Evolutionary conservation across 2,888 invertebrate genomes (phyloP).

Genomic region (Cryptus armator): DNA sequence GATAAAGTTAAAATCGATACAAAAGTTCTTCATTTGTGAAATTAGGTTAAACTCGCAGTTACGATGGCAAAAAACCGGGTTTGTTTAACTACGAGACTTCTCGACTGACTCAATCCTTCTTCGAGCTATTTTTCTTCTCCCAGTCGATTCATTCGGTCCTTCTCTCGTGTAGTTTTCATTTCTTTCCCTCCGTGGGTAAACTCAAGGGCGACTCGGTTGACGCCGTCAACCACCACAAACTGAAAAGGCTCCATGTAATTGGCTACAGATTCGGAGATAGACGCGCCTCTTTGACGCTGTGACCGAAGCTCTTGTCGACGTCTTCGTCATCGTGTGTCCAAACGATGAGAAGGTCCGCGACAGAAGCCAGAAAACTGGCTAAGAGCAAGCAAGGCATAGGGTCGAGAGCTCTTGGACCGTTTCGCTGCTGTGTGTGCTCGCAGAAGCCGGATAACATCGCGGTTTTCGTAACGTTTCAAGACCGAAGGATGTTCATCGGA

Average conservation of each 20-base stretch:
- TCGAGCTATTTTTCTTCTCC: constrained; percentile 27
- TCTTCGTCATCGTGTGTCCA: constrained; percentile 57
- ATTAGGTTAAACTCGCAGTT: background rate
- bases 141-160: constrained; percentile 3
- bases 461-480: constrained; percentile 54
- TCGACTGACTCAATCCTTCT: constrained; percentile 42
- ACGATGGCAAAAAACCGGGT: constrained; percentile 11
- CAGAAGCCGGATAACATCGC: constrained; percentile 54
- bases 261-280: constrained; percentile 75
- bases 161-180: background rate
- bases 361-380: constrained; percentile 1
- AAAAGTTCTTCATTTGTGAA: background rate
- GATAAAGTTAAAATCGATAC: too few species aligned
- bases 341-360: background rate
- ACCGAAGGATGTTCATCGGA: constrained; percentile 51
- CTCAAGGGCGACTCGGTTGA: constrained; percentile 10
- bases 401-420: constrained; percentile 32
- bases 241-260: constrained; percentile 75
- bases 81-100: constrained; percentile 38
- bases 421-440: constrained; percentile 29
- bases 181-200: constrained; percentile 21
- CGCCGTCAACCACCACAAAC: constrained; percentile 15
- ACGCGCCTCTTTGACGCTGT: constrained; percentile 69
- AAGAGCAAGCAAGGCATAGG: constrained; percentile 9
- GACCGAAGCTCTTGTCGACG: constrained; percentile 32